Evolutionary conservation across 2,113 vertebrate species (phyloP).

Genomic region (Psilopsiagon aurifrons): DNA sequence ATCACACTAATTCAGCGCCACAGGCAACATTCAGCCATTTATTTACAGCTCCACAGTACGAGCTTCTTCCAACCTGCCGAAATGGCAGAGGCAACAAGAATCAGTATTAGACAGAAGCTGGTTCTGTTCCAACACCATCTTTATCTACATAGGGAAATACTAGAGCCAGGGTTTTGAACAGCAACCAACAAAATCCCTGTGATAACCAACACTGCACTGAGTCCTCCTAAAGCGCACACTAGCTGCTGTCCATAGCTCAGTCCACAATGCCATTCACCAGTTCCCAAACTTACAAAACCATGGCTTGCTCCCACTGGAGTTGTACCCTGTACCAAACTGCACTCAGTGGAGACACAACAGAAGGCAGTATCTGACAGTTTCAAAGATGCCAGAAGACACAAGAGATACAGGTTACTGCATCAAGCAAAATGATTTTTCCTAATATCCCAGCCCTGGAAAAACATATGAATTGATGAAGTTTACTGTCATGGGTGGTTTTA

Average conservation of each 20-base stretch:
- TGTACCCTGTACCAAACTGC: rapidly evolving
- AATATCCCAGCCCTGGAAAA: background rate
- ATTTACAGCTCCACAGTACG: background rate
- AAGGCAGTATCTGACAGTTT: background rate
- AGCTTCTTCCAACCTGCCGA: background rate
- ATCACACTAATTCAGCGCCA: background rate
- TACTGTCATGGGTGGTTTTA: background rate
- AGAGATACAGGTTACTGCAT: background rate
- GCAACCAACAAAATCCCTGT: background rate
- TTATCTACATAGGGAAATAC: background rate
- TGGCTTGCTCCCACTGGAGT: background rate
- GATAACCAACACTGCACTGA: background rate
- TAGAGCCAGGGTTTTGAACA: background rate
- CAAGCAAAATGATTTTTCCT: background rate
- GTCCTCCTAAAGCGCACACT: background rate
- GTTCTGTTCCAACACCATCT: background rate
- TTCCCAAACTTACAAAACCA: background rate
- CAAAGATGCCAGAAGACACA: background rate
- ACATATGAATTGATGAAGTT: background rate
- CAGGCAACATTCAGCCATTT: background rate
- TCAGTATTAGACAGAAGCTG: background rate
- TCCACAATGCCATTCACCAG: background rate
- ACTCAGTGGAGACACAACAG: background rate
- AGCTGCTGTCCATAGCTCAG: background rate
- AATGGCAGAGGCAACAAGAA: background rate